These are phyloP conservation scores for Musca vetustissima DNA, from an alignment of 1,140 invertebrate genomes.

Conservation along the genomic window DNA sequence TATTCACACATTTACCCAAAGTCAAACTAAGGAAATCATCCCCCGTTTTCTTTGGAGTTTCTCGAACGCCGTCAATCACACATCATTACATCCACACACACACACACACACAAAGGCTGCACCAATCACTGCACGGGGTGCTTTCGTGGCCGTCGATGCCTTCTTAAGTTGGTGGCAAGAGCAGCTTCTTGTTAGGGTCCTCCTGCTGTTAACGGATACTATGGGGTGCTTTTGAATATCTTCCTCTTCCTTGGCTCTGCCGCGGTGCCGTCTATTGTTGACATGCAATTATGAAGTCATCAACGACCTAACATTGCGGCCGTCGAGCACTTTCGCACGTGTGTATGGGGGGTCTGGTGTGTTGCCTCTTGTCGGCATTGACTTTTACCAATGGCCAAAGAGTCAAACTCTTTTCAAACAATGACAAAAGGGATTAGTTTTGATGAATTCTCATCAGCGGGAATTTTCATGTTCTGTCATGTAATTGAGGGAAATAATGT, in stretches of 20 bases:
- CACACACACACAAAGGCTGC: conserved; percentile 35
- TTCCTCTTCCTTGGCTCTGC: conserved; percentile 1
- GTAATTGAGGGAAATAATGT: conserved; percentile 15
- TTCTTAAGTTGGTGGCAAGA: conserved; percentile 27
- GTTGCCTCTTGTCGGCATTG: background rate
- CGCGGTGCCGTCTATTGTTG: background rate
- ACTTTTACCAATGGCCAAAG: no score
- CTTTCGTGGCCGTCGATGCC: conserved; percentile 30
- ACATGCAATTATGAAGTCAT: conserved; percentile 8
- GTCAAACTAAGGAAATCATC: no score
- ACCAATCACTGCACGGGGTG: conserved; percentile 40
- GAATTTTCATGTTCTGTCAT: background rate
- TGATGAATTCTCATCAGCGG: conserved; percentile 16
- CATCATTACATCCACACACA: background rate
- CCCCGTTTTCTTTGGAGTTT: no score
- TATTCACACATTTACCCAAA: no score
- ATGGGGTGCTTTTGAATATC: conserved; percentile 6
- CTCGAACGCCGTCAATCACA: background rate
- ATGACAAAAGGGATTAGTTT: background rate
- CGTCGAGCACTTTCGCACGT: conserved; percentile 40
- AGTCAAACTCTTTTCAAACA: no score
- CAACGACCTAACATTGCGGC: background rate
- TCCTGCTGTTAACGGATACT: conserved; percentile 13
- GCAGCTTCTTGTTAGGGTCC: background rate
- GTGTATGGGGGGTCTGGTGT: conserved; percentile 46